Percentiles rank a stretch among this genome's conserved stretches.
Conservation (phyloP, 2,113 vertebrate species). For the Cyphomyrus plagiostoma region DNA sequence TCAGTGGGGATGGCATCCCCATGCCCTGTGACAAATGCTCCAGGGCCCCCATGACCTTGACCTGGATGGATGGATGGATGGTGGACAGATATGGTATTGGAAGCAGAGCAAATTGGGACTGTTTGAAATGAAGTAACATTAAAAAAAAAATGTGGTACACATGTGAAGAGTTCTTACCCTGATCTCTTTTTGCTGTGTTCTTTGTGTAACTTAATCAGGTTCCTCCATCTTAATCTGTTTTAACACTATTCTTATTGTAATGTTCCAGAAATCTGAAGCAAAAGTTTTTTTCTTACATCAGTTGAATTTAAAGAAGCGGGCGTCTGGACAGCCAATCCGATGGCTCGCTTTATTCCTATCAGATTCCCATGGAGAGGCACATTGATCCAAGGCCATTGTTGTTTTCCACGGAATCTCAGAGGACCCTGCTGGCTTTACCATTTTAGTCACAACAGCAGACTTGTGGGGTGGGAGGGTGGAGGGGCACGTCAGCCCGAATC, state of each 20-base stretch:
- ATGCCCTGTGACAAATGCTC: slow-evolving; percentile 36
- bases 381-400: not conserved
- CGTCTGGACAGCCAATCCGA: not conserved
- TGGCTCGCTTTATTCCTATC: not conserved
- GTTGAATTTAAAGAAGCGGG: slow-evolving; percentile 39
- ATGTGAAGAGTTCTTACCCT: slow-evolving; percentile 26
- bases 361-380: not conserved
- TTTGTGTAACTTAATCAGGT: slow-evolving; percentile 45
- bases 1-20: slow-evolving; percentile 30
- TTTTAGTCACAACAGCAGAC: slow-evolving; percentile 5
- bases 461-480: not conserved
- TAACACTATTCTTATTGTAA: slow-evolving; percentile 51
- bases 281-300: slow-evolving; percentile 45
- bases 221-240: slow-evolving; percentile 2
- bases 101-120: slow-evolving; percentile 29
- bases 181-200: slow-evolving; percentile 47
- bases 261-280: slow-evolving; percentile 51
- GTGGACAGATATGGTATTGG: not conserved
- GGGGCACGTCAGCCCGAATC: not conserved
- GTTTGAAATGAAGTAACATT: slow-evolving; percentile 46
- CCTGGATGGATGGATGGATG: slow-evolving; percentile 50
- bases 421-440: not conserved
- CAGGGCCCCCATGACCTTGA: not conserved
- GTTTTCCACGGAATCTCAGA: not conserved
- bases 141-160: slow-evolving; percentile 48